These are phyloP conservation scores for Varecia variegata DNA, from an alignment of 2,797 vertebrate species.

Conservation along the genomic window DNA sequence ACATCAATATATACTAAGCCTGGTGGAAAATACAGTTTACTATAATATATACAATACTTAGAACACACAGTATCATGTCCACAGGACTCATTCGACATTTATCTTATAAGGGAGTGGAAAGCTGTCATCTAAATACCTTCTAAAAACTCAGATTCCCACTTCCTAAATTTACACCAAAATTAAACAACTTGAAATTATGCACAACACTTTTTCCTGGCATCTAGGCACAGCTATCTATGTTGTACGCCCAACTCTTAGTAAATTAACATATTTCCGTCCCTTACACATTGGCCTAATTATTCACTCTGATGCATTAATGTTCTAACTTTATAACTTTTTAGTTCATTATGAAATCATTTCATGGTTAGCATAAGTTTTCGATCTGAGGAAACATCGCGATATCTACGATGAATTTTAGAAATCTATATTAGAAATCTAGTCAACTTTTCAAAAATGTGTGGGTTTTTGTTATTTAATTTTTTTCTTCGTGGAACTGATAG, in stretches of 20 bases:
- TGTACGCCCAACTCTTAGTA: neutral
- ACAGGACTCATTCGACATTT: neutral
- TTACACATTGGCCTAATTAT: slow-evolving; percentile 34
- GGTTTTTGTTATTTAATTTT: neutral
- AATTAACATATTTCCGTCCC: neutral
- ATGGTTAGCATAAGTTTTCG: neutral
- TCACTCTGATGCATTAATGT: neutral
- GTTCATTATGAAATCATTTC: neutral
- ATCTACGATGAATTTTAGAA: neutral
- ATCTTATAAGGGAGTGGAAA: neutral
- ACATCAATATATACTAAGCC: slow-evolving; percentile 15
- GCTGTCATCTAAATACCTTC: neutral
- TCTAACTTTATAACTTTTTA: slow-evolving; percentile 21
- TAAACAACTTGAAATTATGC: slow-evolving; percentile 18
- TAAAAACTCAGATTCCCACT: slow-evolving; percentile 10
- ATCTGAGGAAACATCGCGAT: neutral
- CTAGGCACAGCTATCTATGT: neutral
- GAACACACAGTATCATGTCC: neutral
- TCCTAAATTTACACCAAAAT: neutral
- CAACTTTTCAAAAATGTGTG: neutral
- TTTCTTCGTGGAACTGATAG: neutral
- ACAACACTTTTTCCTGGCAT: neutral
- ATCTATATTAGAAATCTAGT: neutral
- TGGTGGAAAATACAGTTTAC: neutral
- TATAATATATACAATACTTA: neutral